phyloP scores from a whole-genome alignment of 2,888 invertebrate genomes.

The Laothoe populi region DNA sequence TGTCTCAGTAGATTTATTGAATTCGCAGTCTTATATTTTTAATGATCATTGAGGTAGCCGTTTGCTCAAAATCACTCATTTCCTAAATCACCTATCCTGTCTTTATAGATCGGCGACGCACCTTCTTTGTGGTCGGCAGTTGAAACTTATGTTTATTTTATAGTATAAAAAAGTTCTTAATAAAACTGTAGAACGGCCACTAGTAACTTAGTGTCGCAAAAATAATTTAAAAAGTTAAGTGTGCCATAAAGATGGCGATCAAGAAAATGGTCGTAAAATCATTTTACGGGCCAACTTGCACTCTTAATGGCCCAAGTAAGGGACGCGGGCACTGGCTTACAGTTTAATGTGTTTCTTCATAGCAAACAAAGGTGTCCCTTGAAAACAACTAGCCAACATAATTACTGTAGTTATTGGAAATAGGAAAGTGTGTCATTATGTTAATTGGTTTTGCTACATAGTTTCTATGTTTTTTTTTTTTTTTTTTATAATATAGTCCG shows the following conservation, averaged over 20 bases:
- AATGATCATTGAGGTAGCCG: too few relatives aligned
- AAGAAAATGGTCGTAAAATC: conserved; percentile 58
- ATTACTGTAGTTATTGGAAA: conserved; percentile 22
- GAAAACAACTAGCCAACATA: neutral
- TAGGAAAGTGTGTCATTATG: conserved; percentile 1
- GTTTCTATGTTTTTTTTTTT: too few relatives aligned
- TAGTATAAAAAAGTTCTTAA: neutral
- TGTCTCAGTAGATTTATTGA: too few relatives aligned
- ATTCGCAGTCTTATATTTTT: too few relatives aligned
- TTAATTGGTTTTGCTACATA: conserved; percentile 18
- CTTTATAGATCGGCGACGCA: too few relatives aligned
- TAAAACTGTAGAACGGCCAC: neutral
- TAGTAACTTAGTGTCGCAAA: conserved; percentile 24
- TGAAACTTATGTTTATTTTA: too few relatives aligned
- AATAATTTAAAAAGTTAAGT: conserved; percentile 69
- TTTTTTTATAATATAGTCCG: too few relatives aligned
- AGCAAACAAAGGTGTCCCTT: conserved; percentile 22
- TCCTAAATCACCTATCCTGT: too few relatives aligned
- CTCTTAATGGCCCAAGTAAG: conserved; percentile 47
- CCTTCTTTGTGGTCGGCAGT: too few relatives aligned
- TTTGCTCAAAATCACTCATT: too few relatives aligned
- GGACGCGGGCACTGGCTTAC: conserved; percentile 10
- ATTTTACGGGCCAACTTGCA: conserved; percentile 62
- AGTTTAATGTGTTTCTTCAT: conserved; percentile 27
- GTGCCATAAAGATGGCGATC: conserved; percentile 55